Base-by-base conservation (phyloP, 2,113 vertebrate species). In the Vimba vimba region DNA sequence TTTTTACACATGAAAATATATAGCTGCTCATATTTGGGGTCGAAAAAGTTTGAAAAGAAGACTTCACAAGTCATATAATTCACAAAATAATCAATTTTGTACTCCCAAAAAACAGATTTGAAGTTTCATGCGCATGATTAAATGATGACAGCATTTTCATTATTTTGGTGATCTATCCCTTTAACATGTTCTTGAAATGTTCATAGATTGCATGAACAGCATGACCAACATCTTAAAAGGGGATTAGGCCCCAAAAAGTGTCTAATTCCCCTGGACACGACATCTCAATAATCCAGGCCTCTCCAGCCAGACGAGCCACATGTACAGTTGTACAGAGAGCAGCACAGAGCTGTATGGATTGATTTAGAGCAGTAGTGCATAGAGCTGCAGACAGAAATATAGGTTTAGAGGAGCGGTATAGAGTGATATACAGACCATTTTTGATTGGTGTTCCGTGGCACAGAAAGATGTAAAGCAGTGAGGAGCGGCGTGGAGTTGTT, bases 231-330 rank as follows among this genome's bases (percentile, higher is more conserved):
- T 47, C 39, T 78, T 57, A 78, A 57, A 78, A 9, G 50, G 17
- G 75, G 75, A 78, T 78, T 78, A 78, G 50, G n/a, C 27, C 47
- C 47, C 25, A 57, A 33, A 57, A 78, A 62, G 23, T 62, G 55
- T 62, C 11, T 79, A 15, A 59, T 79, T 59, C 43, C 25, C 60
- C 43, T 33, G 23, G 50, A 82, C 30, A 6, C 12, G 55, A 52
- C 79, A 69, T 82, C 79, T 82, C 36, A 64, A 80, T 80, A 68
- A 69, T 82, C 52, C 45, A 52, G 55, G 25, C 57, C 27, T 68
- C 21, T 80, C 36, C 79, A 80, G 57, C 79, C 57, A 27, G 39
- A 78, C 1, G 27, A 79, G 76, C 30, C 50, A 36, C 30, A 59
- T 36, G 52, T 8, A 79, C 52, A 23, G 52, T 8, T 45, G 36